A percentile compares a stretch with the other conserved stretches of the same genome.
Evolutionary conservation across 2,797 vertebrate species (phyloP).

Genomic region (Rhabdophis nuchalis): DNA sequence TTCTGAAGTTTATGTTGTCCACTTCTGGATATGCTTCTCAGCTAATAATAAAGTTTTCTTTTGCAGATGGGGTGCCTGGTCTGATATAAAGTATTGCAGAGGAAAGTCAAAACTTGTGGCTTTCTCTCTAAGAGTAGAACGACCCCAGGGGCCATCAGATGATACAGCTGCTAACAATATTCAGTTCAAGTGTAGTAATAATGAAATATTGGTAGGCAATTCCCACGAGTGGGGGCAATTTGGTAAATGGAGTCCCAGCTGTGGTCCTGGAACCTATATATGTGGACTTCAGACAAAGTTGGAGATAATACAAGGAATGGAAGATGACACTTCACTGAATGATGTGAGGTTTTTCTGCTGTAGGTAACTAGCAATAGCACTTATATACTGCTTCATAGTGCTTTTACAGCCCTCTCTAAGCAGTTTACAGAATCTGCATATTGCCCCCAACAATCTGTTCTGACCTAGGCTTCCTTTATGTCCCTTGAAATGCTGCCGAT

Average conservation of each 20-base stretch:
- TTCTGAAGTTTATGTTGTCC: background rate
- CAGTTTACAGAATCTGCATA: too few relatives aligned
- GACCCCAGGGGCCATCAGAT: constrained; percentile 30
- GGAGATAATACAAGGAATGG: constrained; percentile 9
- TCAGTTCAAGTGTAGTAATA: constrained; percentile 55
- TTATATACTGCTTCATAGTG: too few relatives aligned
- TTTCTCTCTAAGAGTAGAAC: constrained; percentile 63
- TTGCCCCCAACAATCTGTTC: too few relatives aligned
- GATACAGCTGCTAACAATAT: constrained; percentile 65
- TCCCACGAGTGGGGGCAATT: constrained; percentile 55
- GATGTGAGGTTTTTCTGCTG: constrained; percentile 63
- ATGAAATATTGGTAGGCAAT: constrained; percentile 46
- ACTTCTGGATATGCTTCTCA: background rate
- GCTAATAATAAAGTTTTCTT: background rate
- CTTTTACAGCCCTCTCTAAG: too few relatives aligned
- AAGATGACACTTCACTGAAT: constrained; percentile 57
- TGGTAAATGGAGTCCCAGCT: constrained; percentile 49
- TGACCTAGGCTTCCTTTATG: too few relatives aligned
- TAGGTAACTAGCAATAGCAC: background rate
- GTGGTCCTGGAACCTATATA: constrained; percentile 23
- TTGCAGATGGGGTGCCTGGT: constrained; percentile 64
- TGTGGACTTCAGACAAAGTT: constrained; percentile 62
- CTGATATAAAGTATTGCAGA: constrained; percentile 48
- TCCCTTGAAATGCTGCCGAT: too few relatives aligned
- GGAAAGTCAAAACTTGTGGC: constrained; percentile 36